Percentiles rank a stretch among this genome's conserved stretches.
These are phyloP conservation scores for Aulostomus chinensis DNA, from an alignment of 2,797 vertebrate genomes.

Conservation along the genomic window DNA sequence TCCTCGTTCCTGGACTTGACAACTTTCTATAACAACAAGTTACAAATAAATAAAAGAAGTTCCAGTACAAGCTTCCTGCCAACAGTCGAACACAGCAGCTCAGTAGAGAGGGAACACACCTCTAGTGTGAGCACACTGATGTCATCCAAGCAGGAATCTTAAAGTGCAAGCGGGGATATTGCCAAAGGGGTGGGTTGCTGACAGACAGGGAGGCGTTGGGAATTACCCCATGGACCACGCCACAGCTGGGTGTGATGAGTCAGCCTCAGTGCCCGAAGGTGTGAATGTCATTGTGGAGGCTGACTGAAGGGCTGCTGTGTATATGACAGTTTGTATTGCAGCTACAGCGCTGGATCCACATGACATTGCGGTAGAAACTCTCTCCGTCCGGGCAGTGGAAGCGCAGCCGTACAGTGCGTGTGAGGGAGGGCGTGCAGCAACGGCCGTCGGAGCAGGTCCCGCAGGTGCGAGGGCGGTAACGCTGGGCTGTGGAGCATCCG, in stretches of 20 bases:
- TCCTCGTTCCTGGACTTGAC: conserved; percentile 3
- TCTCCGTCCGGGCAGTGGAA: conserved; percentile 74
- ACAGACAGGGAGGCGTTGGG: conserved; percentile 6
- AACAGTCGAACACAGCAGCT: conserved; percentile 9
- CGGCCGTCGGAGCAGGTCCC: conserved; percentile 65
- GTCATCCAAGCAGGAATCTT: conserved; percentile 47
- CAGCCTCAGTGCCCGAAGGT: conserved; percentile 66
- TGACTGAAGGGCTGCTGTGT: conserved; percentile 42
- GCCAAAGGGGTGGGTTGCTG: conserved; percentile 1
- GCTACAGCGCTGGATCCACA: conserved; percentile 80
- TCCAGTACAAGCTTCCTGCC: conserved; percentile 38
- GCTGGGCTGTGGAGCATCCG: conserved; percentile 62
- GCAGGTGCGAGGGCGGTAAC: conserved; percentile 68
- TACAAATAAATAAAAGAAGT: conserved; percentile 44
- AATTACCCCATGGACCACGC: conserved; percentile 3
- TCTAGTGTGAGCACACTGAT: conserved; percentile 33
- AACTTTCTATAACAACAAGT: conserved; percentile 6
- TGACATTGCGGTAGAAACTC: conserved; percentile 62
- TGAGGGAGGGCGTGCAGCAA: conserved; percentile 68
- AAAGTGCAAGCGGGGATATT: conserved; percentile 71
- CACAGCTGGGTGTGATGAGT: background rate
- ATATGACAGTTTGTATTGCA: conserved; percentile 49
- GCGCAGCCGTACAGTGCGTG: conserved; percentile 67
- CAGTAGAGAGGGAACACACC: conserved; percentile 7
- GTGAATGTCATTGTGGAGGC: conserved; percentile 79